Evolutionary conservation across 2,888 invertebrate genomes (phyloP).

Genomic region (Tillus elongatus): DNA sequence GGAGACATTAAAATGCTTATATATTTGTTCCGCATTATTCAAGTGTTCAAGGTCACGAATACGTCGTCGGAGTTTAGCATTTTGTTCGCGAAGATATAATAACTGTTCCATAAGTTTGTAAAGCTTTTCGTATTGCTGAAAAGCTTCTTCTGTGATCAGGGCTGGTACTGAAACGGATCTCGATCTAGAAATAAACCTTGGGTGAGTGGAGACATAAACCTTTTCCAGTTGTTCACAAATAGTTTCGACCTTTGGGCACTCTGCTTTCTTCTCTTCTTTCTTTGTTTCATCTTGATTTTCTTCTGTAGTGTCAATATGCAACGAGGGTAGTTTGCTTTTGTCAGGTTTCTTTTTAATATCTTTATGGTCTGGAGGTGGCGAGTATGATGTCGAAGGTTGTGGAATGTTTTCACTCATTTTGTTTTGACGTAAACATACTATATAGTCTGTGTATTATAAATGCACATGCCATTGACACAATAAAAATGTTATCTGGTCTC

Average conservation of each 20-base stretch:
- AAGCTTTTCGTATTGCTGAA: constrained; percentile 73
- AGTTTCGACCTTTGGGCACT: constrained; percentile 36
- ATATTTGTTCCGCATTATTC: constrained; percentile 54
- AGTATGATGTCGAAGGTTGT: constrained; percentile 11
- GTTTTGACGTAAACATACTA: constrained; percentile 7
- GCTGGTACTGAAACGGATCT: constrained; percentile 49
- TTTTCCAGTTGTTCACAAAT: constrained; percentile 43
- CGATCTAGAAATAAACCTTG: no score
- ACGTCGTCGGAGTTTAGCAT: constrained; percentile 56
- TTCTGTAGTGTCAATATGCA: no score
- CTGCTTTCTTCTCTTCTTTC: constrained; percentile 11
- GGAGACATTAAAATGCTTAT: constrained; percentile 40
- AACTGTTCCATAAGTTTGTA: constrained; percentile 70
- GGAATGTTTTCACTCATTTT: constrained; percentile 26
- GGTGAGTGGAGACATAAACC: no score
- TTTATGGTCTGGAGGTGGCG: constrained; percentile 15
- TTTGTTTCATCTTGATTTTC: constrained; percentile 23
- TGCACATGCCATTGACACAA: no score
- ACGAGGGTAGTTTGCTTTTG: constrained; percentile 37
- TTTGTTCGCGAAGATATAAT: constrained; percentile 61
- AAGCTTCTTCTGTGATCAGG: constrained; percentile 53
- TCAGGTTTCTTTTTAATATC: constrained; percentile 25
- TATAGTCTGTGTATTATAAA: no score
- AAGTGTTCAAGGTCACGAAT: constrained; percentile 65
- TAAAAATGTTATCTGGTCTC: no score